Base-by-base conservation (phyloP, 2,888 invertebrate species). In the Polyploca ridens region DNA sequence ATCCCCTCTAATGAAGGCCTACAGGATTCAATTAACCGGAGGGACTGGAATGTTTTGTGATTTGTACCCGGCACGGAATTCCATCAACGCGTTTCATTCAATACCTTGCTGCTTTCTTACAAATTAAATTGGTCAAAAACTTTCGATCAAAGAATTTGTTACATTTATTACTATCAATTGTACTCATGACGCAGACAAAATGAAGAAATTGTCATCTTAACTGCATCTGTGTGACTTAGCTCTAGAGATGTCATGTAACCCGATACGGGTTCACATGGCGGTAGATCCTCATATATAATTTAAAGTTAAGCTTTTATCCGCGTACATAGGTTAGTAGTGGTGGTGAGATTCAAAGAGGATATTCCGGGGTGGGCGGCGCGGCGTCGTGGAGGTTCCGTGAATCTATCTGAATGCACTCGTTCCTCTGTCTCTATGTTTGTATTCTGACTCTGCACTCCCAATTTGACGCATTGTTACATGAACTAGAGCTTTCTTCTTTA, bases 11-110 rank as follows among this genome's bases (percentile, higher is more conserved):
- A 93, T 93, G 90, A 91, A 90, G 91, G 91, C 88, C 89, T 90
- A 88, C 89, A 85, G 90, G 86, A 91, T 92, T 92, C 92, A 91
- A 92, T 93, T 93, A 92, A 90, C 88, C 85, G 84, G 78, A 84
- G 89, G 86, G 87, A 89, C 88, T 83, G 90, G 90, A 91, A 91
- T 91, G 91, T 89, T 91, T 90, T 89, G 90, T 90, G 90, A 91
- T 91, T 91, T 90, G 88, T 89, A 84, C 87, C 79, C 82, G 79
- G 83, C 82, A 82, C 85, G 85, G 84, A 87, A 90, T 90, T 88
- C 87, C 83, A 90, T 90, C 88, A 87, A 82, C 85, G 86, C 83
- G 80, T 75, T 82, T 83, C 86, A 76, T 87, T 86, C 85, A 80
- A 78, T 79, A 79, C 82, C 78, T 82, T 81, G 81, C 83, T 82